Evolutionary conservation across 2,797 vertebrate genomes (phyloP), one percentile per base, ranked within the genome.

Genomic region (Tokudaia tokunoshimensis): DNA sequence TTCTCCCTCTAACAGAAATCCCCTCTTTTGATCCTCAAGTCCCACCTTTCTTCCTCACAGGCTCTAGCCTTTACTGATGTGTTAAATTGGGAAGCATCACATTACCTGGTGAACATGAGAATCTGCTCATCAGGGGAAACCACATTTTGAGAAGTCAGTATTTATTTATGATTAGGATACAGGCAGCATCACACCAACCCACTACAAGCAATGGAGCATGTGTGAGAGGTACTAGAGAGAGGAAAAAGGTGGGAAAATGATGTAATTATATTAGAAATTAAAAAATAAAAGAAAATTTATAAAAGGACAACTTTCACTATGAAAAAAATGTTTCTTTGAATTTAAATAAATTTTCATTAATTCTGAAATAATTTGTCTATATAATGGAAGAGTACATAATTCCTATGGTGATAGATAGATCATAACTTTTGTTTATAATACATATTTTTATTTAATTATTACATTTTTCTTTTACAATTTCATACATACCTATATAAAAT

Each of bases 271-370:
- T 15, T 44, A 44, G 59, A 83, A 31, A 83, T 61, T 24, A 24
- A 83, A 63, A 41, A 29, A 29, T 82, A 41, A 44, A 55, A 8
- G 22, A 41, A 41, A 26, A 24, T 61, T 29, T 83, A 44, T 31
- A 44, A 19, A 83, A 11, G 41, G 2, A 63, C 8, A 83, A 63
- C 17, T 63, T 82, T 44, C 57, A 44, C 37, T 44, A 63, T 44
- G 57, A 59, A 83, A 44, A 44, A 63, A 29, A 15, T 31, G 82
- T 17, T 13, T 8, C 24, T 74, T 12, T 91, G 26, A 79, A 59
- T 94, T 96, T 72, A 57, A 92, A 34, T 65, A 13, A 94, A 63
- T 63, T 85, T 19, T 79, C 74, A 14, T 37, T 95, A 57, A 94
- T 20, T 81, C 91, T 95, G 47, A 85, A 61, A 83, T 50, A 57